These are phyloP conservation scores for Olivierus martensii DNA, from an alignment of 1,140 invertebrate genomes.

Conservation along the genomic window DNA sequence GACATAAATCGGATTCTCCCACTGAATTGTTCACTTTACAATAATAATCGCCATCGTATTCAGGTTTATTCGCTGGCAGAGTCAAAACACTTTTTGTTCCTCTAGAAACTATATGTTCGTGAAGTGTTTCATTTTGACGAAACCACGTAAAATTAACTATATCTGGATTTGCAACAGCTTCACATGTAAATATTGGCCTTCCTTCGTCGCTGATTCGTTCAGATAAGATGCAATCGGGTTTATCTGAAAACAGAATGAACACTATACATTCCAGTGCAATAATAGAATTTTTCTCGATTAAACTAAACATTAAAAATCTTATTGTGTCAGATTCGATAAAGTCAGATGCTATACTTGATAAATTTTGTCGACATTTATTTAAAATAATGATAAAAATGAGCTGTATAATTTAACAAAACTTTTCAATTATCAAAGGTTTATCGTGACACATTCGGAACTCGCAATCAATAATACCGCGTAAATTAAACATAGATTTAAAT, in stretches of 20 bases:
- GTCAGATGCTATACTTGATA: too few relatives aligned
- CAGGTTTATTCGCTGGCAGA: constrained; percentile 36
- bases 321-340: too few relatives aligned
- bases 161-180: constrained; percentile 58
- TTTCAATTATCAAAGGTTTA: too few relatives aligned
- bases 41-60: constrained; percentile 57
- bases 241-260: constrained; percentile 39
- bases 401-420: too few relatives aligned
- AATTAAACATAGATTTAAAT: too few relatives aligned
- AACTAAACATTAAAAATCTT: too few relatives aligned
- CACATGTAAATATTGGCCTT: constrained; percentile 55
- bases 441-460: too few relatives aligned
- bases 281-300: too few relatives aligned
- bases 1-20: constrained; percentile 51
- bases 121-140: constrained; percentile 54
- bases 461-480: too few relatives aligned
- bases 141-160: constrained; percentile 69
- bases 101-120: constrained; percentile 38
- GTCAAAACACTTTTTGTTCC: constrained; percentile 29
- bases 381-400: too few relatives aligned
- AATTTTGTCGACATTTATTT: too few relatives aligned
- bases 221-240: constrained; percentile 66
- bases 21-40: constrained; percentile 71
- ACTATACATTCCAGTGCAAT: too few relatives aligned
- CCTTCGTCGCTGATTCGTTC: constrained; percentile 38